Evolutionary conservation across 2,797 vertebrate genomes (phyloP).

Genomic region (Myotis planiceps): DNA sequence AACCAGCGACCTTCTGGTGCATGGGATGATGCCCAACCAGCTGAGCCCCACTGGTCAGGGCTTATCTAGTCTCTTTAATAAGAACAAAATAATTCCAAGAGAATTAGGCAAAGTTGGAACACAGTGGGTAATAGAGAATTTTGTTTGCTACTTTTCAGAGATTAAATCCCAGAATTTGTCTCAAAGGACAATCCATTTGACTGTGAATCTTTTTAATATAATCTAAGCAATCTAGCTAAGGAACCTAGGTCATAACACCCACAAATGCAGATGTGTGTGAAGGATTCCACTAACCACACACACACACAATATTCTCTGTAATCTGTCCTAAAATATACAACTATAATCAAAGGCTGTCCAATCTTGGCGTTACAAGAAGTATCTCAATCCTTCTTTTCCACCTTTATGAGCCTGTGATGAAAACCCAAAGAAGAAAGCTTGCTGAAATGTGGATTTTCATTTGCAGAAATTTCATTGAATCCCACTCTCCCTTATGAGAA

Average conservation of each 20-base stretch:
- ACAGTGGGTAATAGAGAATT: background rate
- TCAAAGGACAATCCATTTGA: conserved; percentile 43
- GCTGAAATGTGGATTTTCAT: background rate
- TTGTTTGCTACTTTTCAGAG: background rate
- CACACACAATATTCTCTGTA: background rate
- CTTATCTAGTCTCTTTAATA: background rate
- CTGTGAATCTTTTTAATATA: conserved; percentile 1
- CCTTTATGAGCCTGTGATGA: background rate
- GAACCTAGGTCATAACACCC: background rate
- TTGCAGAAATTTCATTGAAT: conserved; percentile 34
- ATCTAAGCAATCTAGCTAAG: conserved; percentile 14
- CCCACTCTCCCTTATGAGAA: background rate
- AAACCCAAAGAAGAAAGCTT: background rate
- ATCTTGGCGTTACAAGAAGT: background rate
- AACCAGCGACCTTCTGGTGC: background rate
- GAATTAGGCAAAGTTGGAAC: background rate
- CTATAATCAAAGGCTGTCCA: background rate
- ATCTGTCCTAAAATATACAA: background rate
- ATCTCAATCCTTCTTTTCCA: background rate
- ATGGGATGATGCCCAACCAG: background rate
- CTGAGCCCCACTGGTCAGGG: background rate
- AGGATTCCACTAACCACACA: background rate
- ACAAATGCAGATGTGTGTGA: background rate
- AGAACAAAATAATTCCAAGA: conserved; percentile 29
- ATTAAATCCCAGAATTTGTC: background rate